A percentile compares a stretch with the other conserved stretches of the same genome.
Conservation (phyloP, 1,140 invertebrate species). For the Neodiprion pinetum region DNA sequence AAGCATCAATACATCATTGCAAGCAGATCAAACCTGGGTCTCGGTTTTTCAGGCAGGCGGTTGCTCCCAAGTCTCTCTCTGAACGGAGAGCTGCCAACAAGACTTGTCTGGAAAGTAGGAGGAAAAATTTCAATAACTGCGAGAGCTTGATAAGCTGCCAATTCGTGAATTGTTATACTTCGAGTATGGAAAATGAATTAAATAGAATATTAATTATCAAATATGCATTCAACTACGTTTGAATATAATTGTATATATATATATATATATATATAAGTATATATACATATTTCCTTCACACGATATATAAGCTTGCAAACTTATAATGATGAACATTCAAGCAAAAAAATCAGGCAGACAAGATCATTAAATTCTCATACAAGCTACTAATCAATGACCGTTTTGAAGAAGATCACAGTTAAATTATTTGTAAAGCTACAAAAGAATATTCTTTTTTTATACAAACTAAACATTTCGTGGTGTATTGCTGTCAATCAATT, state of each 20-base stretch:
- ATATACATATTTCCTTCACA: no score
- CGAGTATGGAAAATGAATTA: neutral
- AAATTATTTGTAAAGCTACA: neutral
- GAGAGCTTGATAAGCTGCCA: constrained; percentile 35
- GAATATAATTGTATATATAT: no score
- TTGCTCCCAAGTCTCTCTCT: constrained; percentile 87
- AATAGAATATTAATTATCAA: neutral
- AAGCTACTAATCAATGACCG: neutral
- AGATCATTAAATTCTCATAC: neutral
- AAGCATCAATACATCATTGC: constrained; percentile 46
- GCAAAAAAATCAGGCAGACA: neutral
- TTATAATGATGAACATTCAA: neutral
- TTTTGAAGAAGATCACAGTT: neutral
- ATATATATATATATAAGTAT: no score
- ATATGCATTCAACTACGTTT: neutral
- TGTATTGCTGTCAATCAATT: neutral
- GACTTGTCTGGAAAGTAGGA: constrained; percentile 59
- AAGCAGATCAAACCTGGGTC: constrained; percentile 77
- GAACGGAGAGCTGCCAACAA: constrained; percentile 78
- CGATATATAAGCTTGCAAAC: neutral
- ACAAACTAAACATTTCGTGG: neutral
- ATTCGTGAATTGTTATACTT: constrained; percentile 28
- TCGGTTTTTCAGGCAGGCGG: constrained; percentile 79
- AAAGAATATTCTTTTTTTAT: neutral
- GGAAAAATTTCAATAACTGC: constrained; percentile 37